Conservation (phyloP, 2,113 vertebrate genomes). For the Lichenostomus cassidix region DNA sequence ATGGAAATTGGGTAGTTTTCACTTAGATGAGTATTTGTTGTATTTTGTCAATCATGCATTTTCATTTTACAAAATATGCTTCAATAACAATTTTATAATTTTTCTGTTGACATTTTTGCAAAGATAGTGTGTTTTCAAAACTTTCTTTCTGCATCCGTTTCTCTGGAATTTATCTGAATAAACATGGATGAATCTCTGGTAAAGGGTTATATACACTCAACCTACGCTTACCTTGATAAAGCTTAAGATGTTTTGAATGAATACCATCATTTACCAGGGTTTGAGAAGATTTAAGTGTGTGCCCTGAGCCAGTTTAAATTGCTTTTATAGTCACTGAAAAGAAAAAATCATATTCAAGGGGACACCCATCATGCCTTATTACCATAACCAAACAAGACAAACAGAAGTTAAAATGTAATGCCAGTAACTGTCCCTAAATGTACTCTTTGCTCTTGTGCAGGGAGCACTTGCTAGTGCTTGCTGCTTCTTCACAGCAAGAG, state of each 20-base stretch:
- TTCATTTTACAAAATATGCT: background rate
- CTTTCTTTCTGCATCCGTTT: background rate
- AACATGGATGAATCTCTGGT: background rate
- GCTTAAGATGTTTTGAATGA: background rate
- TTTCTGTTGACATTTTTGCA: background rate
- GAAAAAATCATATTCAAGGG: background rate
- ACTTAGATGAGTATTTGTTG: background rate
- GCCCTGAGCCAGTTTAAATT: background rate
- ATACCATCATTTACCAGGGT: background rate
- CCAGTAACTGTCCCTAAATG: background rate
- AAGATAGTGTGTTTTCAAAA: background rate
- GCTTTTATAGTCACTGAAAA: background rate
- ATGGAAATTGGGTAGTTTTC: background rate
- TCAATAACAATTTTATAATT: background rate
- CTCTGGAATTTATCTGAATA: background rate
- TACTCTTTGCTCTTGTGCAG: background rate
- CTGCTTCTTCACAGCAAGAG: background rate
- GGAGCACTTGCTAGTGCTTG: background rate
- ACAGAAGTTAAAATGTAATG: background rate
- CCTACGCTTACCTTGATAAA: background rate
- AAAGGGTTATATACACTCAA: background rate
- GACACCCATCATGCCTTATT: background rate
- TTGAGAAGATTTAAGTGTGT: background rate
- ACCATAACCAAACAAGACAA: background rate
- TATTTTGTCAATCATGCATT: background rate